These are phyloP conservation scores for Xiphorhynchus erythropygius DNA, from an alignment of 2,797 vertebrate species.

Conservation along the genomic window DNA sequence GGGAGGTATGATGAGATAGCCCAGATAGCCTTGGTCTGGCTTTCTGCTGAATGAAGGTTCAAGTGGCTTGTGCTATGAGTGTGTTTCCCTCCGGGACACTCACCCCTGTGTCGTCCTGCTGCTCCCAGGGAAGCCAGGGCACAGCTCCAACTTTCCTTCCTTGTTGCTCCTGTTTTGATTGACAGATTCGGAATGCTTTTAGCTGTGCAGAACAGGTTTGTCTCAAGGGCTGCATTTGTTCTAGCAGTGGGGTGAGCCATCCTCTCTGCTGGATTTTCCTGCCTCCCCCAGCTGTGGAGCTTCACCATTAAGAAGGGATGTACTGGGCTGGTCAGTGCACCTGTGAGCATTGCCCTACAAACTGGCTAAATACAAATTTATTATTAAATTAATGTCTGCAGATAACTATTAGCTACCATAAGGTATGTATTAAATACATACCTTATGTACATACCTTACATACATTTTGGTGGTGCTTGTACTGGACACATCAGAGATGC, in stretches of 20 bases:
- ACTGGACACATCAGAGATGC: neutral
- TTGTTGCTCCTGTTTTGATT: neutral
- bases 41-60: neutral
- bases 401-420: neutral
- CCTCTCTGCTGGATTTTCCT: neutral
- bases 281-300: neutral
- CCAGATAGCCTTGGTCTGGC: neutral
- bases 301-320: neutral
- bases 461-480: neutral
- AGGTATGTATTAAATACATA: neutral
- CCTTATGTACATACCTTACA: too few species aligned
- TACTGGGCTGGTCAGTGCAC: fast-evolving
- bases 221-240: neutral
- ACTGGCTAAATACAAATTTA: neutral
- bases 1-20: neutral
- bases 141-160: neutral
- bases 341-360: neutral
- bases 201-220: neutral
- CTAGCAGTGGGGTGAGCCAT: neutral
- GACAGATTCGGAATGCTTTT: neutral
- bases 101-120: too few species aligned
- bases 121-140: neutral
- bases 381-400: neutral
- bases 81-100: neutral
- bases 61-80: neutral